Conservation (phyloP, 2,888 invertebrate species). For the Drosophila anomalipes region DNA sequence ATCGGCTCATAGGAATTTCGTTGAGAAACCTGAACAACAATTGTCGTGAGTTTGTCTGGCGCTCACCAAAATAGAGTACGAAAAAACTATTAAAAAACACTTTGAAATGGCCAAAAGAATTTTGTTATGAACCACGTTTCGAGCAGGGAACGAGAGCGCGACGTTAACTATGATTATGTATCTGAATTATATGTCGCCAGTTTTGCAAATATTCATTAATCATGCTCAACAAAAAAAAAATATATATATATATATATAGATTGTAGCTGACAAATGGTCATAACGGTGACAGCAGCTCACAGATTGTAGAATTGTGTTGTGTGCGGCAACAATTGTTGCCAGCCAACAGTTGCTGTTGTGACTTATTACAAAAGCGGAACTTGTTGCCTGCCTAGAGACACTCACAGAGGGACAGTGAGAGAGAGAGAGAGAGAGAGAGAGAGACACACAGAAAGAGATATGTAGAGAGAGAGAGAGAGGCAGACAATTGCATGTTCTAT, state of each 20-base stretch:
- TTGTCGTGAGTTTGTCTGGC: slow-evolving; percentile 40
- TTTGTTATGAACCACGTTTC: slow-evolving; percentile 9
- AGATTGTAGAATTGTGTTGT: slow-evolving; percentile 39
- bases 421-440: background rate
- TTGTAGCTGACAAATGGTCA: slow-evolving; percentile 73
- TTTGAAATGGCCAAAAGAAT: slow-evolving; percentile 41
- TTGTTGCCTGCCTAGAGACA: slow-evolving; percentile 22
- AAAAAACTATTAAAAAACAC: slow-evolving; percentile 53
- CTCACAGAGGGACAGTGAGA: background rate
- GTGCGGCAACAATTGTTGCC: slow-evolving; percentile 33
- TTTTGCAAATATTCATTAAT: slow-evolving; percentile 72
- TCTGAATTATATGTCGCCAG: slow-evolving; percentile 66
- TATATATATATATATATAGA: background rate
- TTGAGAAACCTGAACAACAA: slow-evolving; percentile 26
- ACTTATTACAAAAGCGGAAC: slow-evolving; percentile 68
- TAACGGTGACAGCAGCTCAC: slow-evolving; percentile 64
- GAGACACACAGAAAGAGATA: background rate
- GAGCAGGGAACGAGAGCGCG: background rate
- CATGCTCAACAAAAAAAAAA: slow-evolving; percentile 46
- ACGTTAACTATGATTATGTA: slow-evolving; percentile 10
- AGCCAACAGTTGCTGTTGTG: slow-evolving; percentile 35
- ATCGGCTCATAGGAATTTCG: slow-evolving; percentile 53
- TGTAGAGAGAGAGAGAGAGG: background rate
- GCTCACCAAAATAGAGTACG: slow-evolving; percentile 36
- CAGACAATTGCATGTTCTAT: slow-evolving; percentile 34